Conservation (phyloP, 1,140 invertebrate species). For the Platorchestia sp. region DNA sequence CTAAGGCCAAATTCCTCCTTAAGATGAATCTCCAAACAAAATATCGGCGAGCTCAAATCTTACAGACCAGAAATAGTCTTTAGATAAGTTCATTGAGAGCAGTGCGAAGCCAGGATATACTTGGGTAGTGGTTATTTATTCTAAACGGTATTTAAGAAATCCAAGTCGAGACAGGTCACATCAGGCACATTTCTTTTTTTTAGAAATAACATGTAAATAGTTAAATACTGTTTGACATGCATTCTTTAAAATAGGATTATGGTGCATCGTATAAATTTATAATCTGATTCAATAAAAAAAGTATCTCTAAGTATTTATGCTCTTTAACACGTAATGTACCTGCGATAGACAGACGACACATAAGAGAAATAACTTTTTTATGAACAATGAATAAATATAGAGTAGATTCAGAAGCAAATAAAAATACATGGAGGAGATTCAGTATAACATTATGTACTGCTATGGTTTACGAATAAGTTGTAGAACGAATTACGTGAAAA, state of each 20-base stretch:
- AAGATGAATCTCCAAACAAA: not conserved
- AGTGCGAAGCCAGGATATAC: not conserved
- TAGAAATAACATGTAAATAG: not conserved
- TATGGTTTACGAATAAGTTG: too few species aligned
- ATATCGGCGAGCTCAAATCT: not conserved
- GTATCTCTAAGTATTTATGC: not conserved
- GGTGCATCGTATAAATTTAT: not conserved
- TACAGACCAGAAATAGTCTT: not conserved
- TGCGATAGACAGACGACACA: too few species aligned
- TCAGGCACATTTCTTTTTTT: not conserved
- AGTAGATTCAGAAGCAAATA: too few species aligned
- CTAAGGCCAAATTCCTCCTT: not conserved
- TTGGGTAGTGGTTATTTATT: not conserved
- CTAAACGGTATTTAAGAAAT: not conserved
- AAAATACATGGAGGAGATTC: too few species aligned
- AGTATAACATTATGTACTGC: too few species aligned
- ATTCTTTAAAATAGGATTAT: not conserved
- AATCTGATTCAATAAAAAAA: not conserved
- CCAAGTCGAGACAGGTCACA: not conserved
- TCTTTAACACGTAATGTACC: too few species aligned
- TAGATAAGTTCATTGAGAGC: not conserved
- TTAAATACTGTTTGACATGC: not conserved
- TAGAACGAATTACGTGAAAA: too few species aligned
- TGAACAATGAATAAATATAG: too few species aligned
- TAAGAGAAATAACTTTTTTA: too few species aligned